Conservation (phyloP, 1,140 invertebrate genomes). For the Euwallacea fornicatus region DNA sequence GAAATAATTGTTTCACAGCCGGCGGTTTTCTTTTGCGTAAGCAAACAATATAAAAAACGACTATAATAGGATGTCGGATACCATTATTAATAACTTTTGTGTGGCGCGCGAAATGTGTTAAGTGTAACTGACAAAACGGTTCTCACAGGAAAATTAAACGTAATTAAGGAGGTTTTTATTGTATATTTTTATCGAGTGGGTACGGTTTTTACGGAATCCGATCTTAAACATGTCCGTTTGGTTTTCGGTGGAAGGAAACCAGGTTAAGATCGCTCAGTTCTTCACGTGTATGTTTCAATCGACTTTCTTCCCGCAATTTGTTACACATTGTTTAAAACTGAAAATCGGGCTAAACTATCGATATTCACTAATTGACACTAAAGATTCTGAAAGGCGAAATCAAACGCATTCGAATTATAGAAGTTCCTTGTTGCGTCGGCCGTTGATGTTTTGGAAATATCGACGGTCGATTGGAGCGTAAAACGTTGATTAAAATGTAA, state of each 20-base stretch:
- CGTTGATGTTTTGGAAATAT: no score
- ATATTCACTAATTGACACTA: no score
- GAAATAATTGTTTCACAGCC: slow-evolving; percentile 17
- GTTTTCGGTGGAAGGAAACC: not conserved
- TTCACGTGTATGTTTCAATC: not conserved
- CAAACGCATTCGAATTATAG: no score
- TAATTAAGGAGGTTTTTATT: slow-evolving; percentile 15
- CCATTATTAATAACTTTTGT: slow-evolving; percentile 20
- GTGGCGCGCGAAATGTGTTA: slow-evolving; percentile 21
- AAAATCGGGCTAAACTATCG: no score
- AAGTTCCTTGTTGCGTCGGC: no score
- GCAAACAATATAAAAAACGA: slow-evolving; percentile 22
- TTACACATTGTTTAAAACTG: not conserved
- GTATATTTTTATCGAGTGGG: slow-evolving; percentile 6
- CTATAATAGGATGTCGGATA: slow-evolving; percentile 13
- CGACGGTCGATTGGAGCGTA: no score
- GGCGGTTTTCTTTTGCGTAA: slow-evolving; percentile 13
- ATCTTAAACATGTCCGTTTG: slow-evolving; percentile 1
- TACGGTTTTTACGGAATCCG: slow-evolving; percentile 10
- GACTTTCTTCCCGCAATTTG: not conserved
- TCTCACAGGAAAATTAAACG: slow-evolving; percentile 23
- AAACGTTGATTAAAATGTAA: no score
- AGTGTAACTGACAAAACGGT: slow-evolving; percentile 17
- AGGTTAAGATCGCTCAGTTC: slow-evolving; percentile 4
- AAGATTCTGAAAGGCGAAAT: no score